Evolutionary conservation across 1,140 invertebrate genomes (phyloP), one percentile per base, ranked within the genome.

Genomic region (Drosophila mojavensis): DNA sequence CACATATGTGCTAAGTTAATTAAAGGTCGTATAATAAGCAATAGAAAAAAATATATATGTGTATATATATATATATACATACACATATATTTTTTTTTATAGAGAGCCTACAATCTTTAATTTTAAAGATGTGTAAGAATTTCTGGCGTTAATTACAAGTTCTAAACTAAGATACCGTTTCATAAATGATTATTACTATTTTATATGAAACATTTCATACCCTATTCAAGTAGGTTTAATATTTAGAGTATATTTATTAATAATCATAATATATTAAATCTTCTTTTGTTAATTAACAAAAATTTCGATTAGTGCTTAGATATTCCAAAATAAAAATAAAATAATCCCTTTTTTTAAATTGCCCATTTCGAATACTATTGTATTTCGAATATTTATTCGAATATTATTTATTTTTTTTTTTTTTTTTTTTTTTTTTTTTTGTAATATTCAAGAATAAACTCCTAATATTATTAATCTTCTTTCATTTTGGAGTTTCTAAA

Each of bases 1-100:
- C 63, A 79, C 62, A 24, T 60, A 79, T 53, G 80, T 84, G 85
- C 43, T 89, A 90, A 89, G 39, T 89, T 79, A 84, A 84, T 90
- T 81, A 79, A 36, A 45, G 10, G 24, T 60, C 43, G n/a, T 47
- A 47, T 17, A 47, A 47, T 45, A 6, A 45, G 15, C 7, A 45
- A 4, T 6, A 47, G 17, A n/a, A 17, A 17, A 6, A 47, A 4
- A 5, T 20, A 6, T 13, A 30, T n/a, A 13, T 11, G 15, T 11
- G 11, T 17, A 5, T 30, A 11, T 54, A 28, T 17, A 17, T 17
- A 17, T 17, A 17, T 17, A 17, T 17, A n/a, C n/a, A n/a, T n/a
- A n/a, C n/a, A n/a, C n/a, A n/a, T n/a, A n/a, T n/a, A n/a, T n/a
- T n/a, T n/a, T n/a, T n/a, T 13, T 24, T 41, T 13, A 26, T 47